Evolutionary conservation across 2,113 vertebrate genomes (phyloP).

Genomic region (Nothocercus nigrocapillus): DNA sequence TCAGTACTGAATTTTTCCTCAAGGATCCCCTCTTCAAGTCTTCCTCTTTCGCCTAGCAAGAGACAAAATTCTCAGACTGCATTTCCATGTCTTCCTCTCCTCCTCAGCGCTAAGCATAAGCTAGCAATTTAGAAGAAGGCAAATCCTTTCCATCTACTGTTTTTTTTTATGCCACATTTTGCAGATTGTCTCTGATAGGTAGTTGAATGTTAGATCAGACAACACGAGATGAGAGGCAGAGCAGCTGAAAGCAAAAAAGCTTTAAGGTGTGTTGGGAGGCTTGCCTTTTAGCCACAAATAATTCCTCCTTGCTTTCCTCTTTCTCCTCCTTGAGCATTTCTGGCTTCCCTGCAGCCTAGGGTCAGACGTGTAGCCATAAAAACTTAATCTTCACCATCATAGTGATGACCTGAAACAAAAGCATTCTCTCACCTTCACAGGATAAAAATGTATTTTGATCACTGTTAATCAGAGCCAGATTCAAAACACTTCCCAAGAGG

Average conservation of each 20-base stretch:
- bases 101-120: background rate
- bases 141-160: background rate
- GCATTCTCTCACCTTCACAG: background rate
- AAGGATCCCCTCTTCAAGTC: background rate
- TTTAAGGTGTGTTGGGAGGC: background rate
- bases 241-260: slow-evolving; percentile 33
- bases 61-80: background rate
- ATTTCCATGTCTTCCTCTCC: fast-evolving
- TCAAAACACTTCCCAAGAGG: background rate
- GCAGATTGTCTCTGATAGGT: background rate
- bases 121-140: background rate
- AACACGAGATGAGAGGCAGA: slow-evolving; percentile 16
- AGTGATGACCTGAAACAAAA: slow-evolving; percentile 20
- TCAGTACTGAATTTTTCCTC: background rate
- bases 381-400: background rate
- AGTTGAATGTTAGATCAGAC: slow-evolving; percentile 12
- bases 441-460: slow-evolving; percentile 19
- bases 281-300: slow-evolving; percentile 29
- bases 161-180: slow-evolving; percentile 33
- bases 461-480: background rate
- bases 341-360: background rate
- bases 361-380: slow-evolving; percentile 32
- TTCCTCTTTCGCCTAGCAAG: background rate
- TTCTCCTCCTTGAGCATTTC: background rate
- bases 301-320: background rate